These are phyloP conservation scores for Molossus molossus DNA, from an alignment of 2,797 vertebrate species.

Conservation along the genomic window DNA sequence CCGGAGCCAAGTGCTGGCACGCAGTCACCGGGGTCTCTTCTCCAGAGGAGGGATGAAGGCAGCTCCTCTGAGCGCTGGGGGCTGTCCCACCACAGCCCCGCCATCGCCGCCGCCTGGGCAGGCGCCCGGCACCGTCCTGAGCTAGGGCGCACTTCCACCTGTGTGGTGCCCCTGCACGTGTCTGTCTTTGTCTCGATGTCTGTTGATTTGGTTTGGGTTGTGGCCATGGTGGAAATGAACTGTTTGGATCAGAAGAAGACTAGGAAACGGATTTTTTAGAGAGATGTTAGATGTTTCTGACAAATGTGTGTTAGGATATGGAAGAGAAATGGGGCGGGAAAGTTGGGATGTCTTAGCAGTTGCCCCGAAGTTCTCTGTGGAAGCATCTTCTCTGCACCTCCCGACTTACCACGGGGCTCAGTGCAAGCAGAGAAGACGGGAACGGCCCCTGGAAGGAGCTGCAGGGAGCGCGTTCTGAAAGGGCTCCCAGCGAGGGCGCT, in stretches of 20 bases:
- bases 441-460: neutral
- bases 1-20: neutral
- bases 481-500: neutral
- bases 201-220: neutral
- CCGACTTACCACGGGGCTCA: neutral
- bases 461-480: neutral
- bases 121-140: neutral
- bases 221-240: neutral
- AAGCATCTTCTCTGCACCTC: neutral
- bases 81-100: too few species aligned
- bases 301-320: neutral
- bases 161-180: rapidly evolving
- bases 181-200: neutral
- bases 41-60: neutral
- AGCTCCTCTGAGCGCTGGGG: neutral
- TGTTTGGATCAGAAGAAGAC: neutral
- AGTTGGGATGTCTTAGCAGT: neutral
- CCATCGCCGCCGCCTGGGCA: rapidly evolving
- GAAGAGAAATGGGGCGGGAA: neutral
- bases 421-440: neutral
- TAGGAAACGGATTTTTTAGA: neutral
- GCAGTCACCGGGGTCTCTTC: neutral
- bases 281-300: neutral
- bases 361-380: neutral
- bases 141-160: neutral